Base-by-base conservation (phyloP, 2,888 invertebrate genomes). In the Sphaerophoria taeniata region DNA sequence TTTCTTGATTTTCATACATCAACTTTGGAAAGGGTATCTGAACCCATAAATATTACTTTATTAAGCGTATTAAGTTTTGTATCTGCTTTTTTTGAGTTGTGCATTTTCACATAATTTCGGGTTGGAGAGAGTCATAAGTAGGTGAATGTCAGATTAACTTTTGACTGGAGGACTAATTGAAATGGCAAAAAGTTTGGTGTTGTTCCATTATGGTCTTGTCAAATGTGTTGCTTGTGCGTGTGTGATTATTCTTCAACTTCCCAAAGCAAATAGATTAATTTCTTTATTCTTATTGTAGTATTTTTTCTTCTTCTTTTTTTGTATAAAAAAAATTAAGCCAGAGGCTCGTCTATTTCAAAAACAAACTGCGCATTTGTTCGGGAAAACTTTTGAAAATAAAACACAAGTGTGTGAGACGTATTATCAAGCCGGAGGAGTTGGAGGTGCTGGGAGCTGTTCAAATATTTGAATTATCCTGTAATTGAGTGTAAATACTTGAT, bases 401-500 rank as follows among this genome's bases (percentile, higher is more conserved):
- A 56, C 31, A 49, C 31, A 45, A 47, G n/a, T 6, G 5, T 14
- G 47, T 33, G 34, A 47, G 39, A 47, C 36, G 16, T n/a, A 61
- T 24, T 24, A 24, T 24, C 31, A 31, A 4, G 24, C 9, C n/a
- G 63, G 33, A 24, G 43, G 36, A 31, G 24, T 47, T n/a, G n/a
- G 16, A 49, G 39, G 24, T 45, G 49, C 51, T 51, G 43, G 53
- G 61, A 43, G 47, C 55, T 70, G 47, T 53, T 83, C 65, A 70
- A 74, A 83, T 83, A 67, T 78, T 65, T 65, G 78, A 83, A 78
- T 83, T 83, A 83, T 83, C 74, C 45, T 74, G 58, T 83, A 83
- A 83, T 83, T 78, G 83, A 83, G 83, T 78, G 83, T 78, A 78
- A 83, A 83, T 78, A 83, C 78, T 83, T 83, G 74, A 83, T 78